Evolutionary conservation across 2,113 vertebrate species (phyloP).

Genomic region (Zapus hudsonius): DNA sequence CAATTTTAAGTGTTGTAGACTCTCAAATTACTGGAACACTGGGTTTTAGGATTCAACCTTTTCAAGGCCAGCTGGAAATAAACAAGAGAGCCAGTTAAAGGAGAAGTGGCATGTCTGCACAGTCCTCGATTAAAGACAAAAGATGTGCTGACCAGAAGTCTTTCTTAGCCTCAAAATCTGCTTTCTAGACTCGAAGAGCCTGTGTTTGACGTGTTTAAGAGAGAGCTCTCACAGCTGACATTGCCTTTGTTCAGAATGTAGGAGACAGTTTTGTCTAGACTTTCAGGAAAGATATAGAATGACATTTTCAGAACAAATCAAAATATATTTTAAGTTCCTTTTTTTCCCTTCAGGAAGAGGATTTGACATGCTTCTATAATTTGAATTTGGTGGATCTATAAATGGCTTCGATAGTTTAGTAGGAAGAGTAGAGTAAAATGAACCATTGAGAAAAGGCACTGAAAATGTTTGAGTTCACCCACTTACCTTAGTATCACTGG

Average conservation of each 20-base stretch:
- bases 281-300: slow-evolving; percentile 73
- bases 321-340: slow-evolving; percentile 72
- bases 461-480: slow-evolving; percentile 18
- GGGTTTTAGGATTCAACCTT: slow-evolving; percentile 10
- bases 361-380: slow-evolving; percentile 67
- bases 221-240: slow-evolving; percentile 65
- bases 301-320: slow-evolving; percentile 80
- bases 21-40: slow-evolving; percentile 53
- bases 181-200: slow-evolving; percentile 62
- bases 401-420: slow-evolving; percentile 55
- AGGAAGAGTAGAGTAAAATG: slow-evolving; percentile 50
- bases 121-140: slow-evolving; percentile 49
- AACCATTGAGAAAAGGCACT: slow-evolving; percentile 65
- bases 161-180: slow-evolving; percentile 62
- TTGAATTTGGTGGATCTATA: slow-evolving; percentile 65
- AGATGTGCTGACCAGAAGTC: slow-evolving; percentile 54
- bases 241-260: slow-evolving; percentile 70
- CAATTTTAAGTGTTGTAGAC: slow-evolving; percentile 17
- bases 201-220: slow-evolving; percentile 69
- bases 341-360: slow-evolving; percentile 52
- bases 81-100: slow-evolving; percentile 11
- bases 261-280: slow-evolving; percentile 77
- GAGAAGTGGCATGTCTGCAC: not conserved
- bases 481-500: not conserved
- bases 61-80: slow-evolving; percentile 51